Conservation (phyloP, 2,113 vertebrate genomes). For the Potamarius usumacintae region DNA sequence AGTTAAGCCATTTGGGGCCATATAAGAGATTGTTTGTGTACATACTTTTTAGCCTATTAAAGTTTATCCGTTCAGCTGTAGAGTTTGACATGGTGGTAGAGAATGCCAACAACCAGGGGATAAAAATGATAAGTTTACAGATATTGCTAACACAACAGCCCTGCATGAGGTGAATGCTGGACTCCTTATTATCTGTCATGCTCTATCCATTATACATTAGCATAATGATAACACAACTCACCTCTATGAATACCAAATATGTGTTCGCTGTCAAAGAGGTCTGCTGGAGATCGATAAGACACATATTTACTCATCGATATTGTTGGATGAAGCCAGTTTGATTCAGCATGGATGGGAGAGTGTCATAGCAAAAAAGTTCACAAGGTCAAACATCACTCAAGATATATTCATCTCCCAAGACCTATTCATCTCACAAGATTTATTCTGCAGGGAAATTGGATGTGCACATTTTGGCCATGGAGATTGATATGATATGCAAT, state of each 20-base stretch:
- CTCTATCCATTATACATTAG: conserved; percentile 68
- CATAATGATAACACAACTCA: conserved; percentile 60
- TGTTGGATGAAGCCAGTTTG: conserved; percentile 63
- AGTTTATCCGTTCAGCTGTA: conserved; percentile 47
- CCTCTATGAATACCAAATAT: conserved; percentile 68
- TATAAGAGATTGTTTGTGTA: conserved; percentile 15
- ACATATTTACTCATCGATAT: conserved; percentile 75
- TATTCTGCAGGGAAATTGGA: conserved; percentile 22
- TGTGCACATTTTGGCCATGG: conserved; percentile 13
- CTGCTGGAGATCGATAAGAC: conserved; percentile 69
- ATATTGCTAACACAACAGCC: conserved; percentile 68
- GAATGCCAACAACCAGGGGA: conserved; percentile 37
- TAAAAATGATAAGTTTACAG: conserved; percentile 51
- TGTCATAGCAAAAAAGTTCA: conserved; percentile 20
- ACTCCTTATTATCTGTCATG: conserved; percentile 66
- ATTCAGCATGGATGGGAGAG: conserved; percentile 48
- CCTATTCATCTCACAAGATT: conserved; percentile 31
- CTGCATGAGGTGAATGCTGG: conserved; percentile 68
- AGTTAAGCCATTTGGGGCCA: not conserved
- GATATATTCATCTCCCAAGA: conserved; percentile 27
- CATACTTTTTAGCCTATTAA: conserved; percentile 49
- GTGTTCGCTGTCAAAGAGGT: conserved; percentile 65
- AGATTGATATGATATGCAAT: conserved; percentile 31
- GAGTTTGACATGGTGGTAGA: conserved; percentile 33
- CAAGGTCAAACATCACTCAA: conserved; percentile 41